Evolutionary conservation across 2,888 invertebrate genomes (phyloP), one percentile per base, ranked within the genome.

Genomic region (Drosophila colorata): DNA sequence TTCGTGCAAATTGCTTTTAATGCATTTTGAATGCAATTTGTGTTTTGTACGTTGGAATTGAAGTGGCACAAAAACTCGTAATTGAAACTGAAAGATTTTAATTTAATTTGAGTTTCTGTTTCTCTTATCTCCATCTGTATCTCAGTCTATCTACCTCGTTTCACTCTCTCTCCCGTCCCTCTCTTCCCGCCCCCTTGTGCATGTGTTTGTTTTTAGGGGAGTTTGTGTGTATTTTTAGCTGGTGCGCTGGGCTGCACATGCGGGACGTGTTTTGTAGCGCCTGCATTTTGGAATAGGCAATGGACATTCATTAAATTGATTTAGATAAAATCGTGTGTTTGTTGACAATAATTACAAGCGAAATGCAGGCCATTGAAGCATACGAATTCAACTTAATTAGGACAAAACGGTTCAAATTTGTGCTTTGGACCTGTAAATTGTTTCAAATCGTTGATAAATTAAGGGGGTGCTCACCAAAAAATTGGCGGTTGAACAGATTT

Each of bases 1-100:
- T 89, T 80, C 77, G 79, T 86, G 88, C 87, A 86, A 86, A 84
- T 89, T 86, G 89, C 89, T 88, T 88, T 86, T 88, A 88, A 86
- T 86, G 89, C 87, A 86, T 86, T 86, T 88, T 78, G 87, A 87
- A 87, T 88, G 87, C 89, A 88, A 88, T 88, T 88, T 86, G 89
- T 84, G 88, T 88, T 84, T 84, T 84, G 83, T 88, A 83, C 87
- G 71, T 75, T 78, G 84, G 78, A 83, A 86, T 87, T 87, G 87
- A 88, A 88, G 89, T 87, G 82, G 78, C 69, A 88, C 88, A 83
- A 87, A 86, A 88, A 88, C 88, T 88, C 87, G 85, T 86, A 86
- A 86, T 86, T 86, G 85, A 86, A 86, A 86, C 88, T 81, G 88
- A 88, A 86, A 86, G 85, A 88, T 88, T 86, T 86, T 88, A 86